Conservation (phyloP, 2,888 invertebrate species). For the Limenitis camilla region DNA sequence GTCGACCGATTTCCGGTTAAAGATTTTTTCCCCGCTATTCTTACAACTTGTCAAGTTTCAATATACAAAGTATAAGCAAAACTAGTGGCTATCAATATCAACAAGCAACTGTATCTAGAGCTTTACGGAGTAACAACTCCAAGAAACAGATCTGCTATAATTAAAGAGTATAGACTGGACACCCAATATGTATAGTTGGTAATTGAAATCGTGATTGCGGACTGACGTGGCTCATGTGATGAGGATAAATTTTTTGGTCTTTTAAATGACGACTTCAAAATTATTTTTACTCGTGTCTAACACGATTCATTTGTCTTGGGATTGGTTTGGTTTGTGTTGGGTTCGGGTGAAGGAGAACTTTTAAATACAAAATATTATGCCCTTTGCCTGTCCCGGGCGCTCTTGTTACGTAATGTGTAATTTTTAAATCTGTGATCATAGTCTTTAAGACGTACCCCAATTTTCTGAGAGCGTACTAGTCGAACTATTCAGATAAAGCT, state of each 20-base stretch:
- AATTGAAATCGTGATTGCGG: constrained; percentile 58
- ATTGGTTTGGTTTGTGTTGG: constrained; percentile 50
- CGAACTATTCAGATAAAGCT: constrained; percentile 1
- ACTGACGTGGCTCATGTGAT: constrained; percentile 69
- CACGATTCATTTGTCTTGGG: constrained; percentile 62
- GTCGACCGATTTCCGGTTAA: no score
- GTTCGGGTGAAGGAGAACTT: constrained; percentile 1
- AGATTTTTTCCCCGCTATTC: no score
- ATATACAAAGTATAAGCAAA: no score
- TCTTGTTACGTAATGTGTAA: constrained; percentile 25
- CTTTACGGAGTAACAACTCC: not conserved
- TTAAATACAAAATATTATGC: no score
- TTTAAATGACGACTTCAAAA: constrained; percentile 43
- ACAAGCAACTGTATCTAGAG: no score
- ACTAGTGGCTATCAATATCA: no score
- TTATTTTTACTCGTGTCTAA: constrained; percentile 61
- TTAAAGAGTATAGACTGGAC: constrained; percentile 18
- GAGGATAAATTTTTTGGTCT: constrained; percentile 52
- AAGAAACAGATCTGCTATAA: not conserved
- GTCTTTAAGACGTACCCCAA: not conserved
- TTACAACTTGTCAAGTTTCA: no score
- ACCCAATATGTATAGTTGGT: constrained; percentile 55
- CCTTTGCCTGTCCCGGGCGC: constrained; percentile 26
- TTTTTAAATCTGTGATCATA: not conserved
- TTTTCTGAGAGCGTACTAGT: not conserved